Evolutionary conservation across 2,797 vertebrate genomes (phyloP).

Genomic region (Gymnodraco acuticeps): DNA sequence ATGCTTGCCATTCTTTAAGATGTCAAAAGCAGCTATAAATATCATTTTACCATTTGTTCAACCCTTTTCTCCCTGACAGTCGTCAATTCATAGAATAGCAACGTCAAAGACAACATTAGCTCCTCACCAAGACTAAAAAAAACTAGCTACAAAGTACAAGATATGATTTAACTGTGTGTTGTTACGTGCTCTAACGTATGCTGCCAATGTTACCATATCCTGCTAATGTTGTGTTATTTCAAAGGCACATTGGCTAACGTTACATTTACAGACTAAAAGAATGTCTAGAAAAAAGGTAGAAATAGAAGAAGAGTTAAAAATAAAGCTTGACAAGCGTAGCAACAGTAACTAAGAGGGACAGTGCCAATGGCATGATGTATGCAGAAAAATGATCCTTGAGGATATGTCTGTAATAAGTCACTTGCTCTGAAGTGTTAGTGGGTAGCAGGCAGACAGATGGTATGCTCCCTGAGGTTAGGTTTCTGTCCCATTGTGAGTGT

Average conservation of each 20-base stretch:
- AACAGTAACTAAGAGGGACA: not conserved
- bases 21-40: not conserved
- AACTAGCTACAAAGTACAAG: not conserved
- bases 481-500: conserved; percentile 17
- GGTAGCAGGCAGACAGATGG: conserved; percentile 23
- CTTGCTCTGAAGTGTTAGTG: not conserved
- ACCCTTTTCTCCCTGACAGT: not conserved
- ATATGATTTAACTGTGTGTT: not conserved
- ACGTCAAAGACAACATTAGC: not conserved
- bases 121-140: not conserved
- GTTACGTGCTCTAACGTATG: not conserved
- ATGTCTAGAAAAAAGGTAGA: not conserved
- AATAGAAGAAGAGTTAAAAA: not conserved
- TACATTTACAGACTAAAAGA: not conserved
- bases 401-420: not conserved
- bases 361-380: not conserved
- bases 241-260: not conserved
- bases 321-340: not conserved
- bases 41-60: not conserved
- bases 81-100: not conserved
- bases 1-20: not conserved
- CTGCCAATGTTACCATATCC: not conserved
- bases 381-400: not conserved
- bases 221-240: not conserved
- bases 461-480: conserved; percentile 3